Percentiles rank a stretch among this genome's conserved stretches.
Conservation (phyloP, 2,888 invertebrate species). For the Bedellia somnulentella region DNA sequence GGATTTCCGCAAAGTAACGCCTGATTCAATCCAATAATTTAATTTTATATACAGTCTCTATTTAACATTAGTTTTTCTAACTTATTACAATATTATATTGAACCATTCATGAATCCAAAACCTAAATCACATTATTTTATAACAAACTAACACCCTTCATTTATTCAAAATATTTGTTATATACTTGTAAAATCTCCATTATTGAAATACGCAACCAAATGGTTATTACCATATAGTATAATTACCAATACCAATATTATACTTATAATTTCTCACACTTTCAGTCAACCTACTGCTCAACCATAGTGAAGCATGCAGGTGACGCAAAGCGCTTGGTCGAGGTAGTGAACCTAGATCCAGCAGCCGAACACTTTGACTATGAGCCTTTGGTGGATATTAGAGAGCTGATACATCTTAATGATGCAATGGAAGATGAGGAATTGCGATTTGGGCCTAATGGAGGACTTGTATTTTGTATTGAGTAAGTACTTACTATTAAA, state of each 20-base stretch:
- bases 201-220: neutral
- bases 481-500: constrained; percentile 60
- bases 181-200: neutral
- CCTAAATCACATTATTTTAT: neutral
- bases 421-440: constrained; percentile 96
- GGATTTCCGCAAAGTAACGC: too few relatives aligned
- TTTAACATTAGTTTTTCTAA: neutral
- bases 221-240: neutral
- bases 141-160: too few relatives aligned
- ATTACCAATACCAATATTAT: neutral
- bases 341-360: constrained; percentile 96
- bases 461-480: constrained; percentile 92
- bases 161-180: neutral
- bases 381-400: constrained; percentile 82
- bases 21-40: too few relatives aligned
- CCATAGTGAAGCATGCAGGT: constrained; percentile 82
- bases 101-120: neutral
- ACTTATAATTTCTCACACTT: constrained; percentile 13
- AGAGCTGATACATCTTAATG: constrained; percentile 90
- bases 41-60: neutral
- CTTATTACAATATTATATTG: constrained; percentile 1
- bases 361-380: constrained; percentile 95
- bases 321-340: constrained; percentile 74
- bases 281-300: constrained; percentile 92
- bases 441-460: constrained; percentile 96